Percentiles rank a stretch among this genome's conserved stretches.
These are phyloP conservation scores for Limnephilus rhombicus DNA, from an alignment of 2,888 invertebrate species.

Conservation along the genomic window DNA sequence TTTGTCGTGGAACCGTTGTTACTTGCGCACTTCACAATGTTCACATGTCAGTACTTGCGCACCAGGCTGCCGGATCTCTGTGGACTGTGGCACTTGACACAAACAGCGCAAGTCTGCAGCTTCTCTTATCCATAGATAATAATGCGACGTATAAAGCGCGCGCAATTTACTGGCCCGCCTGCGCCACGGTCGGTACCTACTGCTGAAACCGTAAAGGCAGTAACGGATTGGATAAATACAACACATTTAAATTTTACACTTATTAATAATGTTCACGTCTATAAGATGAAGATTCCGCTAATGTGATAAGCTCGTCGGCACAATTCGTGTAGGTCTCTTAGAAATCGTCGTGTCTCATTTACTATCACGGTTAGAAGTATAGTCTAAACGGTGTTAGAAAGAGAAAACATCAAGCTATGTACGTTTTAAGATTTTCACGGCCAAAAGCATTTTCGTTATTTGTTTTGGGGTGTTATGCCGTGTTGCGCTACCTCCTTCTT, in stretches of 20 bases:
- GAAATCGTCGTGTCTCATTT: no score
- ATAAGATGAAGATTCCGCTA: neutral
- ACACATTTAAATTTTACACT: neutral
- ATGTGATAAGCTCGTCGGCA: no score
- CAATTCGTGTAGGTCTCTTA: no score
- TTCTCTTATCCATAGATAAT: neutral
- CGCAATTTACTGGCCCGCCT: conserved; percentile 9
- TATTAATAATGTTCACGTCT: neutral
- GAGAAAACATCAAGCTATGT: no score
- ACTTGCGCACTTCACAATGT: neutral
- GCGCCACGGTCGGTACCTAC: neutral
- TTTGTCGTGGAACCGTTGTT: neutral
- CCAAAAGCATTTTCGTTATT: no score
- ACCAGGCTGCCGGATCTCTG: neutral
- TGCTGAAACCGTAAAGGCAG: conserved; percentile 8
- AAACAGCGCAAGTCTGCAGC: neutral
- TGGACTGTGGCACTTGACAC: neutral
- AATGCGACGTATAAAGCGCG: neutral
- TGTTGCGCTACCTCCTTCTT: no score
- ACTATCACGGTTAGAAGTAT: no score
- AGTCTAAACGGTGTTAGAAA: no score
- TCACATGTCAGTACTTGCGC: neutral
- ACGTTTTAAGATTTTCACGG: no score
- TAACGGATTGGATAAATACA: neutral
- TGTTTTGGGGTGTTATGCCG: no score